Percentiles rank a stretch among this genome's conserved stretches.
These are phyloP conservation scores for Sebastiscus tertius DNA, from an alignment of 2,797 vertebrate genomes.

Conservation along the genomic window DNA sequence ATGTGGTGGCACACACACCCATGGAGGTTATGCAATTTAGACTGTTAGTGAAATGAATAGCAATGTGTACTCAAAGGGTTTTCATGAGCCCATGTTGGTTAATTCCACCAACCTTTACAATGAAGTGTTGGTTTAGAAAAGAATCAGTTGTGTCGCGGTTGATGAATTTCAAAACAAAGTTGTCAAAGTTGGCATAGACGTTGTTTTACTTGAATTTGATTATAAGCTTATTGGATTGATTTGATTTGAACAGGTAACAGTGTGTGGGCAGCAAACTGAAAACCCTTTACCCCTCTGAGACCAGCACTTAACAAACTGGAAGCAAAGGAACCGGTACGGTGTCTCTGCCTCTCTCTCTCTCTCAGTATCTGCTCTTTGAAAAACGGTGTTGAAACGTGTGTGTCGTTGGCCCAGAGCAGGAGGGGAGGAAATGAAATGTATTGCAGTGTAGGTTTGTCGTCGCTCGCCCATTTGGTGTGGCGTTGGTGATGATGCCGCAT, in stretches of 20 bases:
- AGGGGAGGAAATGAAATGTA: slow-evolving; percentile 60
- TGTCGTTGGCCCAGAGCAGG: slow-evolving; percentile 52
- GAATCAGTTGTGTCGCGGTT: background rate
- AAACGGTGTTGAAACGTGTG: slow-evolving; percentile 66
- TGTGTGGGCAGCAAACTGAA: background rate
- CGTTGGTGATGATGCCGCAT: slow-evolving; percentile 4
- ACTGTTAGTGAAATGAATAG: background rate
- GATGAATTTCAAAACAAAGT: background rate
- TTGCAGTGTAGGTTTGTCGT: slow-evolving; percentile 52
- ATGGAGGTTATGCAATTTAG: background rate
- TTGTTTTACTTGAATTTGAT: background rate
- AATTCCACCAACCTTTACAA: background rate
- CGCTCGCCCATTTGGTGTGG: slow-evolving; percentile 55
- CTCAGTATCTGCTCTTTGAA: slow-evolving; percentile 2
- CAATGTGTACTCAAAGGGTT: background rate
- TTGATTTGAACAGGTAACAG: background rate
- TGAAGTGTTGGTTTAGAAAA: background rate
- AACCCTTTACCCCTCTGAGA: background rate
- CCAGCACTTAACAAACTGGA: background rate
- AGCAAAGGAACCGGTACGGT: background rate
- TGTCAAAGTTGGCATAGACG: background rate
- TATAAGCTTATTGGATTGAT: background rate
- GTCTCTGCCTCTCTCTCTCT: background rate
- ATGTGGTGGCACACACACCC: background rate
- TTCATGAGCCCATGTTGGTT: background rate